Evolutionary conservation across 2,113 vertebrate genomes (phyloP), one percentile per base, ranked within the genome.

Genomic region (Glareola pratincola): DNA sequence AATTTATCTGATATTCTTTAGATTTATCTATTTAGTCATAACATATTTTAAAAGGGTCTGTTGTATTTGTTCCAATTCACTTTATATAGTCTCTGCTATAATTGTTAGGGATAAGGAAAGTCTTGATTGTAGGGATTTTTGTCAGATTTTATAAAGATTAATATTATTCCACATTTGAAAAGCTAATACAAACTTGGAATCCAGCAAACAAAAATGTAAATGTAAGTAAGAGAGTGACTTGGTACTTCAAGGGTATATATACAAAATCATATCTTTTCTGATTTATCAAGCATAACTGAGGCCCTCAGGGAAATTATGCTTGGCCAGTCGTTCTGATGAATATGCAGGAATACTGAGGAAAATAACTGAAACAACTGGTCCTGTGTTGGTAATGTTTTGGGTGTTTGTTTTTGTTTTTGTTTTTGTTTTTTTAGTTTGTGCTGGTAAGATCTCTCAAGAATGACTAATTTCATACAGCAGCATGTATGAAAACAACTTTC

Each of bases 301-400:
- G 50, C 75, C 95, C 90, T 92, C 56, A 73, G 95, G 91, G 72
- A 74, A 68, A 50, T 85, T 50, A 41, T 71, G 73, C 90, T 92
- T 94, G 84, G 43, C 54, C 71, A 91, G 45, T 88, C 66, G 74
- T 91, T 92, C 48, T 79, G 43, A 41, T 73, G 76, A 93, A 94
- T 82, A 75, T 86, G 62, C 45, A 94, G 63, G 88, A 92, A 80
- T 59, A 41, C 21, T 63, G 89, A 74, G 45, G 60, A 92, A 94
- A 95, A 59, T 29, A 73, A 72, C 41, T 92, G 36, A 93, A 90
- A 75, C 32, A 71, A 60, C 57, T 75, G 39, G 39, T 95, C 26
- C 64, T 84, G 9, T 51, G 62, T 68, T 78, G 30, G 34, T 60
- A n/a, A 41, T 63, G 11, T 57, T 92, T 78, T 11, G 43, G 20